Evolutionary conservation across 2,888 invertebrate genomes (phyloP), one percentile per base, ranked within the genome.

Genomic region (Cremastinae sp.): DNA sequence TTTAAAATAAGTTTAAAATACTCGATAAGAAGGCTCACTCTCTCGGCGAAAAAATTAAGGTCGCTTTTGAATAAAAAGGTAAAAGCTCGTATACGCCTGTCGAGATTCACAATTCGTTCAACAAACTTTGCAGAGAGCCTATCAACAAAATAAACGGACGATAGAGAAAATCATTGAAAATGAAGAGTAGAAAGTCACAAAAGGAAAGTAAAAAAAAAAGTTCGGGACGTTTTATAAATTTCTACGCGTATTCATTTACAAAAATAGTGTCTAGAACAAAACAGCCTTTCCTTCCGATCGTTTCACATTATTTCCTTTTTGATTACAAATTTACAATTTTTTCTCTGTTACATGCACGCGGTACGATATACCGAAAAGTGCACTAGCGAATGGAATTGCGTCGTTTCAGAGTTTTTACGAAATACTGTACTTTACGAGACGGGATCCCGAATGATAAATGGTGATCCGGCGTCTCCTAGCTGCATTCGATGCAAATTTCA

Each of bases 1-100:
- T 65, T 43, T 49, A 69, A 74, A 69, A 62, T 74, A 68, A 58
- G 28, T 68, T 68, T 68, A 74, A 74, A 74, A 74, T 69, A 74
- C 68, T 62, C 68, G 41, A 68, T 62, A 61, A 41, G 43, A 54
- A 43, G 68, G 41, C 47, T 9, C 12, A 61, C 45, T 38, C 59
- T 62, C 38, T 56, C 45, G 16, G 49, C 49, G 22, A 22, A 68
- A 45, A n/a, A 62, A 47, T 45, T 18, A 68, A 68, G 54, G 62
- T 68, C 56, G 62, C 38, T 53, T 54, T 54, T 41, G 16, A 56
- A 47, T 41, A 74, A 74, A 61, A 64, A 38, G 28, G 28, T 3
- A 64, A 64, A 49, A 51, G 4, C 14, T 16, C 18, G 36, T 49
- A 18, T n/a, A 36, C 22, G 12, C 45, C 53, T 12, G 41, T 49